Evolutionary conservation across 2,888 invertebrate genomes (phyloP).

Genomic region (Myopa testacea): DNA sequence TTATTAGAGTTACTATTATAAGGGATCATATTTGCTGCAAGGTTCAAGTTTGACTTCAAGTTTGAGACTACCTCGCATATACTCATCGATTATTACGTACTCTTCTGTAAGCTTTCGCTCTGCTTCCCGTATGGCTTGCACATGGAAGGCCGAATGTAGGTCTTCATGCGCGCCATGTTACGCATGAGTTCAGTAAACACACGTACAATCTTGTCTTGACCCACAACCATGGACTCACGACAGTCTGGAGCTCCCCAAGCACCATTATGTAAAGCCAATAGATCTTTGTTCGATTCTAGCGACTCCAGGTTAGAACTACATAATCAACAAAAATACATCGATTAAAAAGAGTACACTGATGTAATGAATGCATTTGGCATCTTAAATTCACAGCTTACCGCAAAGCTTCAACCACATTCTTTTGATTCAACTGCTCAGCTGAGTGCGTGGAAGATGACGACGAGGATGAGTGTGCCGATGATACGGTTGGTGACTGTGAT

Average conservation of each 20-base stretch:
- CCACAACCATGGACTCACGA: slow-evolving; percentile 70
- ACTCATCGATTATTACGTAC: slow-evolving; percentile 69
- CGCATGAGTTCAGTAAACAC: slow-evolving; percentile 89
- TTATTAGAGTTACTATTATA: neutral
- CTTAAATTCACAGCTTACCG: slow-evolving; percentile 54
- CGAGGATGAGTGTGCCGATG: slow-evolving; percentile 47
- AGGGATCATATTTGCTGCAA: neutral
- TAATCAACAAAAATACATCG: too few species aligned
- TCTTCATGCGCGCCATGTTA: slow-evolving; percentile 89
- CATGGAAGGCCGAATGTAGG: slow-evolving; percentile 89
- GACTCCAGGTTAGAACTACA: slow-evolving; percentile 65
- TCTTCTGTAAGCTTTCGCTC: slow-evolving; percentile 89
- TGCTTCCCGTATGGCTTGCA: slow-evolving; percentile 92
- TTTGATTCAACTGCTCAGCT: slow-evolving; percentile 60
- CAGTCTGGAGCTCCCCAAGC: slow-evolving; percentile 71
- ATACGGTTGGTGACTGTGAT: slow-evolving; percentile 59
- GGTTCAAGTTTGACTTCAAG: neutral
- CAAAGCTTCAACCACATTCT: slow-evolving; percentile 62
- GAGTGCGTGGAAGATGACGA: slow-evolving; percentile 57
- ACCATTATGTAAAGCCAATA: slow-evolving; percentile 77
- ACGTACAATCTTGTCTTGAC: slow-evolving; percentile 87
- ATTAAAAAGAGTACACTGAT: too few species aligned
- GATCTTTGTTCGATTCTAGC: slow-evolving; percentile 72
- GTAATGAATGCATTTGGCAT: neutral
- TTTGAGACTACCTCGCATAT: neutral